Base-by-base conservation (phyloP, 1,140 invertebrate species). In the Eciton burchellii region DNA sequence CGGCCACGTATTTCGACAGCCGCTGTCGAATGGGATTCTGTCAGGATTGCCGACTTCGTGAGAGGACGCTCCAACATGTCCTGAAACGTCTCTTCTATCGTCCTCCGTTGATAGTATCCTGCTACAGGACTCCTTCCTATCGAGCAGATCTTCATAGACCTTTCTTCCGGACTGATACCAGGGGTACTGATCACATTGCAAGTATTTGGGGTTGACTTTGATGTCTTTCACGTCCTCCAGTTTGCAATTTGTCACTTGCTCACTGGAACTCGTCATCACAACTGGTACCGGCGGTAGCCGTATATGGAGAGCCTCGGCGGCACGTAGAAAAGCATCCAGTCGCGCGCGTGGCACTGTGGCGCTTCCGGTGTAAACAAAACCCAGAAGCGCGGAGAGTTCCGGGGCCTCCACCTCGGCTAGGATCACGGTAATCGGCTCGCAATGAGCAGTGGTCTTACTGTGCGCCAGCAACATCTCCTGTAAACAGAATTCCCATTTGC, bases 311-410 rank as follows among this genome's bases (percentile, higher is more conserved):
- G 94, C 91, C 57, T 95, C 94, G 3, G 95, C 95, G 0, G 95
- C 95, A 62, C 94, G 92, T 0, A 96, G 89, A 68, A 96, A 94
- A 1, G 94, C 92, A 49, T 94, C 91, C 41, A 96, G 88, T 70
- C 95, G 93, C 29, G 93, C 91, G 24, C 95, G 93, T 16, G 94
- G 93, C 3, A 96, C 94, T 19, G 94, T 94, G 1, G 95, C 94
- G 87, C 95, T 95, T 49, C 95, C 95, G 3, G 94, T 94, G 89
- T 96, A 96, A 79, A 96, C 95, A 84, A 95, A 95, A 72, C 95
- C 94, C 35, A 96, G 91, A 3, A 96, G 92, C 41, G 95, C 94
- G 45, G 94, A 93, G 82, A 96, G 91, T 90, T 96, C 95, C 14
- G 93, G 93, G 41, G 93, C 94, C 63, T 94, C 93, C 29, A 95